A percentile compares a stretch with the other conserved stretches of the same genome.
Evolutionary conservation across 2,888 invertebrate species (phyloP).

Genomic region (Apeira syringaria): DNA sequence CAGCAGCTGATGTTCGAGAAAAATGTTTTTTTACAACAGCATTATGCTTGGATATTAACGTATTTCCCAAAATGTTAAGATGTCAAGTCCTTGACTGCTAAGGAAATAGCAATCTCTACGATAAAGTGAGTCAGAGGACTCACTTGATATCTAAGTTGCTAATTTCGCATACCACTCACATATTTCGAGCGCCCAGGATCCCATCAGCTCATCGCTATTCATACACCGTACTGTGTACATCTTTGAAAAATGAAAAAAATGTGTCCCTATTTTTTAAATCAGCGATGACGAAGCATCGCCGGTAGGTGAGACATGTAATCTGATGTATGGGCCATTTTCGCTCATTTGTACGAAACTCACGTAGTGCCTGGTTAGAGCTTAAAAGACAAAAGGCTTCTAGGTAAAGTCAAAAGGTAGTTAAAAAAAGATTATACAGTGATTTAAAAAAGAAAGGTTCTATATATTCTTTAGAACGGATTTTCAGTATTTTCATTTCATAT

Average conservation of each 20-base stretch:
- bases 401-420: not conserved
- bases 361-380: slow-evolving; percentile 1
- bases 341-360: slow-evolving; percentile 20
- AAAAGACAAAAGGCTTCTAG: not conserved
- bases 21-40: no score
- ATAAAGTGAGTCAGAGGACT: no score
- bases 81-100: not conserved
- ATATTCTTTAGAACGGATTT: no score
- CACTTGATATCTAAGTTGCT: slow-evolving; percentile 11
- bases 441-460: no score
- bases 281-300: slow-evolving; percentile 32
- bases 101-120: no score
- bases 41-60: no score
- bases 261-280: slow-evolving; percentile 31
- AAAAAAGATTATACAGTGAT: no score
- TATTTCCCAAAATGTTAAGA: not conserved
- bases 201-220: slow-evolving; percentile 35
- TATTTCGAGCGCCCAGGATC: slow-evolving; percentile 15
- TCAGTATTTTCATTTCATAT: no score
- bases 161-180: slow-evolving; percentile 23
- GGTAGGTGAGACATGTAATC: slow-evolving; percentile 16
- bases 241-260: slow-evolving; percentile 37
- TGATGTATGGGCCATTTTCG: slow-evolving; percentile 12
- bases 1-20: no score
- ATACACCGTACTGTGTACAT: slow-evolving; percentile 16